A percentile compares a stretch with the other conserved stretches of the same genome.
Evolutionary conservation across 1,140 invertebrate genomes (phyloP).

Genomic region (Aethina tumida): DNA sequence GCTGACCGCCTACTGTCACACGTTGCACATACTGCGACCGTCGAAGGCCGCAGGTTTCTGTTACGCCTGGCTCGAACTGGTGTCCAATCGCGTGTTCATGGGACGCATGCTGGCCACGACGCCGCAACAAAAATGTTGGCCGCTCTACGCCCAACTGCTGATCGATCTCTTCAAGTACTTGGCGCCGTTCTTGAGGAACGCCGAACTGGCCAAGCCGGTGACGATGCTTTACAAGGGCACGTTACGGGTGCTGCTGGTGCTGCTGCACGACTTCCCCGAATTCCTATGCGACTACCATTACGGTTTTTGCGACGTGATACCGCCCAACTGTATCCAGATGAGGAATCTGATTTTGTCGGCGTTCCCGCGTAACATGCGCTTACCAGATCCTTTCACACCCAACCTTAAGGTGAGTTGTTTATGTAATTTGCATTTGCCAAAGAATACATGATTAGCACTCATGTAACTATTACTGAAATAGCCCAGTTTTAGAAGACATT

Average conservation of each 20-base stretch:
- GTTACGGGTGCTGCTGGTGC: constrained; percentile 85
- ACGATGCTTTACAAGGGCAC: constrained; percentile 94
- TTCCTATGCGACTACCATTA: constrained; percentile 99
- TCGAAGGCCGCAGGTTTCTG: constrained; percentile 93
- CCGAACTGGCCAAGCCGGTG: constrained; percentile 88
- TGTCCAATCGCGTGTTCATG: constrained; percentile 94
- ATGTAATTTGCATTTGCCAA: no score
- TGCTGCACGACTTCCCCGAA: constrained; percentile 98
- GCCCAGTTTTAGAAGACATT: no score
- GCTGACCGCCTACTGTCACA: constrained; percentile 84
- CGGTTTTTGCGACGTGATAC: constrained; percentile 98
- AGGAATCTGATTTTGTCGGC: constrained; percentile 95
- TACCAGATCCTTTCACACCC: constrained; percentile 96
- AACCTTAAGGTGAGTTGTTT: no score
- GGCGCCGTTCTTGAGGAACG: constrained; percentile 92
- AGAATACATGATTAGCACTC: no score
- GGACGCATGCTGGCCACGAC: constrained; percentile 86
- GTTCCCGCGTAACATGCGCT: constrained; percentile 93
- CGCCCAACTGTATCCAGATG: constrained; percentile 98
- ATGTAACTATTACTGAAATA: no score
- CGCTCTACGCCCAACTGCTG: constrained; percentile 82
- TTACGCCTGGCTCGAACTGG: constrained; percentile 95
- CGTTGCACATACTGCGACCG: constrained; percentile 84
- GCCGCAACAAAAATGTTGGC: constrained; percentile 76
- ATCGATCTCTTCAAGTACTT: constrained; percentile 95